phyloP scores from a whole-genome alignment of 2,797 vertebrate species.

The Margarornis squamiger region DNA sequence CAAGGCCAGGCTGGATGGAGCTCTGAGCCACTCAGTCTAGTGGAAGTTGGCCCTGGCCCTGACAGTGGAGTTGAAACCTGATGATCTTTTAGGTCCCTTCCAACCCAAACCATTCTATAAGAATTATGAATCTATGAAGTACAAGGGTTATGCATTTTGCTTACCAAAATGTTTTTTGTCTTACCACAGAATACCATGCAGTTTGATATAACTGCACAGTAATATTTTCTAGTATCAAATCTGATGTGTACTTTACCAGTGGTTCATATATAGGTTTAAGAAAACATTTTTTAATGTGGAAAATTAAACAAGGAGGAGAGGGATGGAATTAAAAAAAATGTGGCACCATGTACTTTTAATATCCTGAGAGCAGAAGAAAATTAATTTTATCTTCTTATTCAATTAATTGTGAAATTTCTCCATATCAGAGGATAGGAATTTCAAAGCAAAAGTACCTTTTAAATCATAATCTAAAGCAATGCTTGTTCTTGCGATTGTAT shows the following conservation, averaged over 20 bases:
- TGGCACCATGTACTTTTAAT: background rate
- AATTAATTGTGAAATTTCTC: background rate
- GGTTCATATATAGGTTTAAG: background rate
- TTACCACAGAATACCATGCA: background rate
- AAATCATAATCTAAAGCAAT: background rate
- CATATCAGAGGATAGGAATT: background rate
- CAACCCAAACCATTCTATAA: background rate
- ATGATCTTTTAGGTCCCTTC: background rate
- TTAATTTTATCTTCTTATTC: background rate
- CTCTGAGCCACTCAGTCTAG: background rate
- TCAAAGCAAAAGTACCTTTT: background rate
- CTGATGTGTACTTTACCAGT: background rate
- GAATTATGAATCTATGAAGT: background rate
- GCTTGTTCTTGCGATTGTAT: background rate
- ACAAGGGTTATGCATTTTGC: background rate
- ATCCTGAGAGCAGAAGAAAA: background rate
- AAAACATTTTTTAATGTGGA: background rate
- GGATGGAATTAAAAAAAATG: background rate
- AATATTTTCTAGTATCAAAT: background rate
- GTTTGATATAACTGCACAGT: background rate
- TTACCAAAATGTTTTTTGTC: background rate
- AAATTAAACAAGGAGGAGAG: background rate
- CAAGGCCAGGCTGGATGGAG: background rate
- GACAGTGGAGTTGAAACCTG: rapidly evolving
- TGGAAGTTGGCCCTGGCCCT: background rate